Conservation (phyloP, 2,113 vertebrate genomes). For the Daubentonia madagascariensis region DNA sequence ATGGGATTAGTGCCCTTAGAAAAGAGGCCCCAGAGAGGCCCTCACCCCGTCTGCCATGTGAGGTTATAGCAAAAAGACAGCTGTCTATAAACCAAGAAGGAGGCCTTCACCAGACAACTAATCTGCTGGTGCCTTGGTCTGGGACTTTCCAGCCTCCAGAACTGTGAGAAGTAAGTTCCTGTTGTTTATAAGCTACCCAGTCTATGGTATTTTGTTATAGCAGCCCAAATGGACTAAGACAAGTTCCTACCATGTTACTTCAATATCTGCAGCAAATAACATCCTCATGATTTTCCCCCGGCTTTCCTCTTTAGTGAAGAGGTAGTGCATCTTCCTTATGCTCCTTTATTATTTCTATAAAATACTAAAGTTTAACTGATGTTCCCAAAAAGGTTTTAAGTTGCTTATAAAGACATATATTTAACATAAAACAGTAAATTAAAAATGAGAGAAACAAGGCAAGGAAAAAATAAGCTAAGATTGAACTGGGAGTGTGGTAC, state of each 20-base stretch:
- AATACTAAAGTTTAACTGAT: background rate
- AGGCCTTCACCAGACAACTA: background rate
- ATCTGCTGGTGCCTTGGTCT: background rate
- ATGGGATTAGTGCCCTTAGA: background rate
- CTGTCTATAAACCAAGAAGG: background rate
- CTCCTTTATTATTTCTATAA: background rate
- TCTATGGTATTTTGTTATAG: background rate
- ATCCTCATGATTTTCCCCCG: background rate
- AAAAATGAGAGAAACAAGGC: background rate
- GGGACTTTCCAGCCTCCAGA: background rate
- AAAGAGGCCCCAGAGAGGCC: background rate
- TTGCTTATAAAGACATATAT: background rate
- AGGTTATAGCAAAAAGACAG: background rate
- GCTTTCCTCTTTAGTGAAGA: background rate
- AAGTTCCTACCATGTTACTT: background rate
- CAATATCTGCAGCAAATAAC: background rate
- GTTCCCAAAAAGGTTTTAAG: background rate
- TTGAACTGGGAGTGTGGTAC: background rate
- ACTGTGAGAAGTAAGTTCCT: background rate
- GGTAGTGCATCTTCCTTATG: background rate
- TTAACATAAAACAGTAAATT: background rate
- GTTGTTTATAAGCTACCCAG: background rate
- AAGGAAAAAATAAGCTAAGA: background rate
- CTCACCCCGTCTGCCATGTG: background rate
- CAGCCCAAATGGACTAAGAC: background rate